These are phyloP conservation scores for Maniola hyperantus DNA, from an alignment of 2,888 invertebrate species.

Conservation along the genomic window DNA sequence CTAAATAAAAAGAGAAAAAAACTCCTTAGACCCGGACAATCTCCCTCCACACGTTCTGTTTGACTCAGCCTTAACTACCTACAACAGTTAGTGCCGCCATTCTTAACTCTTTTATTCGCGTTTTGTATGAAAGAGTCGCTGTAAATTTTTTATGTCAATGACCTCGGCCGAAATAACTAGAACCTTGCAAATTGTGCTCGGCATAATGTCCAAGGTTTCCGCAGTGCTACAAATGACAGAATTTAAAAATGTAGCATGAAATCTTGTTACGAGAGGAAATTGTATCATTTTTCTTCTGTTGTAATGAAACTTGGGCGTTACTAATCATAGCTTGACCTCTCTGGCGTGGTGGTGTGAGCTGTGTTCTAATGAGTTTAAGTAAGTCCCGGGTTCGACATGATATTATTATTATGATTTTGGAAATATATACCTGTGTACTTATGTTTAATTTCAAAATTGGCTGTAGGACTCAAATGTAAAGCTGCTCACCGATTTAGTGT, in stretches of 20 bases:
- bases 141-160: constrained; percentile 34
- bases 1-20: too few relatives aligned
- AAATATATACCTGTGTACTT: too few relatives aligned
- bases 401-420: too few relatives aligned
- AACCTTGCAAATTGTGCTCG: constrained; percentile 31
- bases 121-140: constrained; percentile 32
- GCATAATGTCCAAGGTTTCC: constrained; percentile 33
- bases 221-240: constrained; percentile 26
- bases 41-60: not conserved
- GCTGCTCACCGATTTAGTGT: too few relatives aligned
- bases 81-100: constrained; percentile 30
- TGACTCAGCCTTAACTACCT: constrained; percentile 23
- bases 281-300: not conserved
- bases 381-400: too few relatives aligned
- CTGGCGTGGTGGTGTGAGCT: not conserved
- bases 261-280: constrained; percentile 5
- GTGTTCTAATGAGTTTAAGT: too few relatives aligned
- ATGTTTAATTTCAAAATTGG: too few relatives aligned
- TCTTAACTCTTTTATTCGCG: constrained; percentile 34
- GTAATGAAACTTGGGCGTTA: not conserved
- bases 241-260: constrained; percentile 22
- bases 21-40: not conserved
- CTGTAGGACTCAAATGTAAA: too few relatives aligned
- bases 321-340: not conserved
- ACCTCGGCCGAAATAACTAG: constrained; percentile 36